A percentile compares a stretch with the other conserved stretches of the same genome.
phyloP scores from a whole-genome alignment of 2,797 vertebrate genomes.

The Iguana delicatissima region DNA sequence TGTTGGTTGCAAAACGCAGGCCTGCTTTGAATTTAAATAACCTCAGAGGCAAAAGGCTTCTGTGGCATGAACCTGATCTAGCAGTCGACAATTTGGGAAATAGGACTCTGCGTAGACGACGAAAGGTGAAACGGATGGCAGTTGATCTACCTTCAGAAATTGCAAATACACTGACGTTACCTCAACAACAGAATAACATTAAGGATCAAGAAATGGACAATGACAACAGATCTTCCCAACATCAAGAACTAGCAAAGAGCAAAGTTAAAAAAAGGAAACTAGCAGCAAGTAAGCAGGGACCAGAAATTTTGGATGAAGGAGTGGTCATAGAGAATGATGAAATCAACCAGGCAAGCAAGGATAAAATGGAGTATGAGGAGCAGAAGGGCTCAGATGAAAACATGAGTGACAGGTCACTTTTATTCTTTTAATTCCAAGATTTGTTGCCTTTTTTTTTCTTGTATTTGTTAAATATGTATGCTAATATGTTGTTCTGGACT shows the following conservation, averaged over 20 bases:
- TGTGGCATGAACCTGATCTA: constrained; percentile 91
- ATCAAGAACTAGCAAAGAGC: constrained; percentile 84
- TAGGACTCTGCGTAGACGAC: constrained; percentile 90
- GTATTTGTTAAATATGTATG: background rate
- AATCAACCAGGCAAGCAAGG: constrained; percentile 82
- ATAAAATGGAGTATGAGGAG: constrained; percentile 97
- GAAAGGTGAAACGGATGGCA: constrained; percentile 98
- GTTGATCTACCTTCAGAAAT: constrained; percentile 90
- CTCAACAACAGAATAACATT: constrained; percentile 82
- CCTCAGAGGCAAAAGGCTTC: constrained; percentile 88
- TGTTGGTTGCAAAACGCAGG: constrained; percentile 90
- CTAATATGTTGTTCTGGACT: constrained; percentile 3
- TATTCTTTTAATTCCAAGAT: constrained; percentile 56
- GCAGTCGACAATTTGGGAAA: constrained; percentile 79
- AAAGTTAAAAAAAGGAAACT: constrained; percentile 95
- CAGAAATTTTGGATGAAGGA: constrained; percentile 91
- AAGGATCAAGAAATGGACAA: constrained; percentile 83
- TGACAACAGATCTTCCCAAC: constrained; percentile 75
- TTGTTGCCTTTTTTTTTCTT: background rate
- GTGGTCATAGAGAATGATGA: constrained; percentile 96
- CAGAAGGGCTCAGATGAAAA: constrained; percentile 97
- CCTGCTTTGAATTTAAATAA: constrained; percentile 85
- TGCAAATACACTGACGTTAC: constrained; percentile 83
- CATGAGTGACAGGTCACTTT: constrained; percentile 98
- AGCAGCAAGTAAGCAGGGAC: constrained; percentile 79